phyloP scores from a whole-genome alignment of 2,888 invertebrate genomes.

The Drosophila pseudotakahashii region DNA sequence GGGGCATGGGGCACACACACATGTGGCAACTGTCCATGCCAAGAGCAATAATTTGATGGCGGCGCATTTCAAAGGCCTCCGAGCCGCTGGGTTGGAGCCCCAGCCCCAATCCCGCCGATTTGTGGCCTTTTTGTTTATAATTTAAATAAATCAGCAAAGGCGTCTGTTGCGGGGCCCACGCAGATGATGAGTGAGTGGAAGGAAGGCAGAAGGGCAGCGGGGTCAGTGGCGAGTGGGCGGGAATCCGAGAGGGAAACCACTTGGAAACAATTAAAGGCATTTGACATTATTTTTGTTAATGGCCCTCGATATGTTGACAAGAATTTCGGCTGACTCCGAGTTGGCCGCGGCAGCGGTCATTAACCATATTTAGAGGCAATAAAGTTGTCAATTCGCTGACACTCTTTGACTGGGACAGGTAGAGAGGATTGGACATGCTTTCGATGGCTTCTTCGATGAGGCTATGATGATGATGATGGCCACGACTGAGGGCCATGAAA shows the following conservation, averaged over 20 bases:
- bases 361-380: slow-evolving; percentile 76
- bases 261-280: slow-evolving; percentile 68
- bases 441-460: slow-evolving; percentile 34
- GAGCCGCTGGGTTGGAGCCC: neutral
- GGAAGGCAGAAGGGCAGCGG: neutral
- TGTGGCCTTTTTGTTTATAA: slow-evolving; percentile 42
- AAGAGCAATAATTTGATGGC: slow-evolving; percentile 68
- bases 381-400: slow-evolving; percentile 71
- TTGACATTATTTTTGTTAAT: slow-evolving; percentile 74
- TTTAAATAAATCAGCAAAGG: slow-evolving; percentile 55
- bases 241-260: slow-evolving; percentile 38
- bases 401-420: slow-evolving; percentile 60
- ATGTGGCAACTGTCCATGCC: slow-evolving; percentile 65
- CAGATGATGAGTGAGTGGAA: slow-evolving; percentile 24
- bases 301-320: slow-evolving; percentile 59
- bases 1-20: slow-evolving; percentile 47
- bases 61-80: slow-evolving; percentile 66
- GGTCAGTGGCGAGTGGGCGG: slow-evolving; percentile 26
- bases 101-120: neutral
- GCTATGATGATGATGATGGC: slow-evolving; percentile 24
- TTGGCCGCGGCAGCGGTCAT: slow-evolving; percentile 58
- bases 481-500: slow-evolving; percentile 45
- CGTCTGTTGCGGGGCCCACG: slow-evolving; percentile 58
- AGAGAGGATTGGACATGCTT: slow-evolving; percentile 67
- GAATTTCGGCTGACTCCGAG: slow-evolving; percentile 42